phyloP scores from a whole-genome alignment of 2,797 vertebrate genomes.

The Cossypha heuglini region DNA sequence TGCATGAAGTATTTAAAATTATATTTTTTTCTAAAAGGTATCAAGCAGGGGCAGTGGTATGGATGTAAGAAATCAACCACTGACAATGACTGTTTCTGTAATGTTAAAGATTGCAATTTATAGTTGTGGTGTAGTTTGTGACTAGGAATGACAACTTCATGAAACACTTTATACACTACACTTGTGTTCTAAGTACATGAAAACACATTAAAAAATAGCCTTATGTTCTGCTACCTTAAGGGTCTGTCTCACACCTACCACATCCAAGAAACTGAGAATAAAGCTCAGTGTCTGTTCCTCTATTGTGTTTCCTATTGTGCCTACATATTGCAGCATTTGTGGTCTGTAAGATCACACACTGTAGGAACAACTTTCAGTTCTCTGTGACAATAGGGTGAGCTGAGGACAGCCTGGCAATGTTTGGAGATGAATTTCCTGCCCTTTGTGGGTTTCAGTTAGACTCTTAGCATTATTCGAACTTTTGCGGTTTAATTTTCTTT shows the following conservation, averaged over 20 bases:
- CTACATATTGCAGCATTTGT: conserved; percentile 48
- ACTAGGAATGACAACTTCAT: conserved; percentile 21
- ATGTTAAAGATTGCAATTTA: background rate
- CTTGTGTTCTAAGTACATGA: background rate
- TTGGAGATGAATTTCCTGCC: conserved; percentile 59
- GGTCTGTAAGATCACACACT: conserved; percentile 51
- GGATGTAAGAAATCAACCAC: background rate
- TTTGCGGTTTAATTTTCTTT: conserved; percentile 66
- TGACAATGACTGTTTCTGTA: background rate
- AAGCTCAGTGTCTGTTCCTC: background rate
- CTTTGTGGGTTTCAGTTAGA: conserved; percentile 64
- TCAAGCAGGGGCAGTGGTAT: background rate
- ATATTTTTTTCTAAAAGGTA: background rate
- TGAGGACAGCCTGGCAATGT: conserved; percentile 60
- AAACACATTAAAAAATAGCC: background rate
- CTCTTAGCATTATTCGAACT: conserved; percentile 61
- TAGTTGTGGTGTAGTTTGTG: background rate
- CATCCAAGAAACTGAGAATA: conserved; percentile 8
- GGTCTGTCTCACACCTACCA: conserved; percentile 7
- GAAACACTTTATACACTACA: background rate
- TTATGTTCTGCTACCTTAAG: background rate
- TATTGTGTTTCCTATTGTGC: conserved; percentile 23
- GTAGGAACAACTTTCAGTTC: conserved; percentile 55
- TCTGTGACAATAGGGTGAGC: conserved; percentile 64
- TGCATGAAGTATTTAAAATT: background rate